phyloP scores from a whole-genome alignment of 2,113 vertebrate genomes.

The Turdus rufiventris region DNA sequence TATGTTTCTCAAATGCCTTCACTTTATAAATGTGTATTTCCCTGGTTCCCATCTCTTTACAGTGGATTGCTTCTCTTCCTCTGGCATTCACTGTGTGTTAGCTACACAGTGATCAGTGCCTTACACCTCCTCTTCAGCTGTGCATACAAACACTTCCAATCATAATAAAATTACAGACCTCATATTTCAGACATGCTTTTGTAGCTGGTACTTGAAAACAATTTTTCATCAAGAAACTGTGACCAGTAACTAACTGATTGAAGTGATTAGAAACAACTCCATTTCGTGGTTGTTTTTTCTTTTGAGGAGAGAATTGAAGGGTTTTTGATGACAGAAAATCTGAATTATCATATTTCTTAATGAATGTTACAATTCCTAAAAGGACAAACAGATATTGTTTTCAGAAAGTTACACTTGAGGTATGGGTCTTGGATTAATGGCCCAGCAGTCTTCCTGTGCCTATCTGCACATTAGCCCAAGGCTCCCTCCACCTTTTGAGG shows the following conservation, averaged over 20 bases:
- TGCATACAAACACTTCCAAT: not conserved
- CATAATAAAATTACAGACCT: not conserved
- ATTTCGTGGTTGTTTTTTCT: not conserved
- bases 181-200: not conserved
- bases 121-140: slow-evolving; percentile 2
- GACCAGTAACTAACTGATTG: not conserved
- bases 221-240: slow-evolving; percentile 13
- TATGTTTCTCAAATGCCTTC: not conserved
- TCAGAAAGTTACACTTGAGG: not conserved
- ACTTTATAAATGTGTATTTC: not conserved
- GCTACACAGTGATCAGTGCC: not conserved
- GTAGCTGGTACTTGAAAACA: not conserved
- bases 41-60: not conserved
- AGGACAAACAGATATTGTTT: not conserved
- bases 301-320: not conserved
- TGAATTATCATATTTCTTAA: not conserved
- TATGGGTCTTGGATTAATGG: not conserved
- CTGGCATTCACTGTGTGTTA: not conserved
- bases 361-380: not conserved
- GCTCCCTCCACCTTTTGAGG: not conserved
- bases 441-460: not conserved
- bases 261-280: not conserved
- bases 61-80: not conserved
- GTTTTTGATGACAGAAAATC: not conserved
- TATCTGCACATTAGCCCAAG: not conserved